Evolutionary conservation across 2,113 vertebrate species (phyloP).

Genomic region (Siphamia tubifer): DNA sequence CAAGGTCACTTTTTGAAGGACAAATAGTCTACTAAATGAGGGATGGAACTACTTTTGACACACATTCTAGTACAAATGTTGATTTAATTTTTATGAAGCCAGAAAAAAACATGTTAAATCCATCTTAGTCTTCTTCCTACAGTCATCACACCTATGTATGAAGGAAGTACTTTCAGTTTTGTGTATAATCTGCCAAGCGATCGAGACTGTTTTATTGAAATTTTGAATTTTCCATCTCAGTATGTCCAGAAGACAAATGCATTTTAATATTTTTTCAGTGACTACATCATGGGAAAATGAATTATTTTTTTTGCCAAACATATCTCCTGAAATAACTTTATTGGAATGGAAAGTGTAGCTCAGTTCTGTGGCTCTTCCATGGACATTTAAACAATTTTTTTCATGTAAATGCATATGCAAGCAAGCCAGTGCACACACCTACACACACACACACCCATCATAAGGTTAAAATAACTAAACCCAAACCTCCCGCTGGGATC

Average conservation of each 20-base stretch:
- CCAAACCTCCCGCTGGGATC: constrained; percentile 27
- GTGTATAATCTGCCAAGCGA: neutral
- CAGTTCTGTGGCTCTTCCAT: neutral
- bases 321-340: neutral
- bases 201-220: neutral
- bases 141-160: neutral
- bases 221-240: neutral
- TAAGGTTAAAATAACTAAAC: constrained; percentile 43
- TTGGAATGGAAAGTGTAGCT: neutral
- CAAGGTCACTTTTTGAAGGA: too few relatives aligned
- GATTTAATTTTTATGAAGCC: neutral
- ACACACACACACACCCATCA: neutral
- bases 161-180: neutral
- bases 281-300: neutral
- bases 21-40: too few relatives aligned
- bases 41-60: neutral
- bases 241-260: neutral
- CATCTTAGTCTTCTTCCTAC: neutral
- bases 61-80: neutral
- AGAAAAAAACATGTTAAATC: neutral
- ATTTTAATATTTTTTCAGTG: neutral
- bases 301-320: neutral
- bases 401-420: neutral
- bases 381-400: neutral
- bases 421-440: constrained; percentile 4